Evolutionary conservation across 1,140 invertebrate genomes (phyloP).

Genomic region (Cecropterus lyciades): DNA sequence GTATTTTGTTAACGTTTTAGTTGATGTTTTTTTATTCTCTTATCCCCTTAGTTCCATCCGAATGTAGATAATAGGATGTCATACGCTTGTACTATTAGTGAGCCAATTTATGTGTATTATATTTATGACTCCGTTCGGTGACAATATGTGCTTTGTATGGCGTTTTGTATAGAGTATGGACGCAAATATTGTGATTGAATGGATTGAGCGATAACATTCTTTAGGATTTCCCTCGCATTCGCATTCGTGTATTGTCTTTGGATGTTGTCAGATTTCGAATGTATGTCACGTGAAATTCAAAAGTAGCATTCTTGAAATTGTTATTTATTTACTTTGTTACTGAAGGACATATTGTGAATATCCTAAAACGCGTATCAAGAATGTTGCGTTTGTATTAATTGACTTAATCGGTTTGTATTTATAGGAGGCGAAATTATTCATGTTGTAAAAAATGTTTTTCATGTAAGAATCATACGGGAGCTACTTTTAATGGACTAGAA

Average conservation of each 20-base stretch:
- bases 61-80: constrained; percentile 79
- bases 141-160: constrained; percentile 62
- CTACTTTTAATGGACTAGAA: constrained; percentile 21
- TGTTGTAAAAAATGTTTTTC: constrained; percentile 11
- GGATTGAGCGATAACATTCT: constrained; percentile 61
- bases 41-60: constrained; percentile 76
- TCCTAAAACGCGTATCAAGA: constrained; percentile 3
- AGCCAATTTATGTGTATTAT: constrained; percentile 79
- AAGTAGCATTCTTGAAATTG: constrained; percentile 9
- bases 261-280: constrained; percentile 36
- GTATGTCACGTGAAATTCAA: constrained; percentile 4
- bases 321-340: constrained; percentile 26
- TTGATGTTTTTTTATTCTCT: constrained; percentile 79
- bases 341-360: constrained; percentile 19
- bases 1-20: constrained; percentile 84
- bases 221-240: constrained; percentile 68
- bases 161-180: constrained; percentile 54
- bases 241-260: constrained; percentile 20
- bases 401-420: constrained; percentile 13
- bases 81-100: constrained; percentile 83
- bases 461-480: constrained; percentile 5
- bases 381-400: constrained; percentile 10
- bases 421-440: constrained; percentile 12
- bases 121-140: constrained; percentile 67
- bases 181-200: constrained; percentile 67